Evolutionary conservation across 1,140 invertebrate genomes (phyloP).

Genomic region (Scaptomyza montana): DNA sequence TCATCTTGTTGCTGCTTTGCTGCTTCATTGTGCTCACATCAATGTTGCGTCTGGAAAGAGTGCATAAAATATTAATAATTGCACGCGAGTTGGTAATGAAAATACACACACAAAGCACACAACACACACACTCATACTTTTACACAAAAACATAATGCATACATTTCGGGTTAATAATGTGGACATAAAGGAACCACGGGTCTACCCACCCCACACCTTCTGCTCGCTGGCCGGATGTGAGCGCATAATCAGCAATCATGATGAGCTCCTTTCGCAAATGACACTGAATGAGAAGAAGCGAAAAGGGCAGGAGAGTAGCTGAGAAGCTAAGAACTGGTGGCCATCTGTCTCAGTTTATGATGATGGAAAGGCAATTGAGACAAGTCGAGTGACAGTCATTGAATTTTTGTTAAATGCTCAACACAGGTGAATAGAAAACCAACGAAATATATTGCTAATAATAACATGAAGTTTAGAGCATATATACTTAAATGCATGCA

Average conservation of each 20-base stretch:
- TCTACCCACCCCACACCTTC: neutral
- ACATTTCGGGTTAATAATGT: conserved; percentile 71
- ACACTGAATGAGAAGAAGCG: conserved; percentile 1
- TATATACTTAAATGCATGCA: too few species aligned
- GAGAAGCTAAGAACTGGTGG: neutral
- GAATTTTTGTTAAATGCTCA: conserved; percentile 34
- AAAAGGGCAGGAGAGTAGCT: neutral
- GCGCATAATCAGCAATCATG: conserved; percentile 47
- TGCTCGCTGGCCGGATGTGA: neutral
- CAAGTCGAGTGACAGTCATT: conserved; percentile 54
- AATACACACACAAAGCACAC: conserved; percentile 54
- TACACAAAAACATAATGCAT: conserved; percentile 64
- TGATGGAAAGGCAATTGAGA: conserved; percentile 68
- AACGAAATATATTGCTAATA: neutral
- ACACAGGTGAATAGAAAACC: neutral
- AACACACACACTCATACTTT: conserved; percentile 21
- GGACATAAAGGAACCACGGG: conserved; percentile 26
- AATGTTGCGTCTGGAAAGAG: conserved; percentile 46
- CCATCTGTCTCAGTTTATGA: conserved; percentile 45
- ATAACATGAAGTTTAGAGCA: too few species aligned
- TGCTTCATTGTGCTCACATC: conserved; percentile 49
- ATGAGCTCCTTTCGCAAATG: conserved; percentile 32
- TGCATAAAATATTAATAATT: conserved; percentile 81
- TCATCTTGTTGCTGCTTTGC: neutral
- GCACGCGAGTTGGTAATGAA: conserved; percentile 77